phyloP scores from a whole-genome alignment of 2,888 invertebrate genomes.

The Thereva nobilitata region DNA sequence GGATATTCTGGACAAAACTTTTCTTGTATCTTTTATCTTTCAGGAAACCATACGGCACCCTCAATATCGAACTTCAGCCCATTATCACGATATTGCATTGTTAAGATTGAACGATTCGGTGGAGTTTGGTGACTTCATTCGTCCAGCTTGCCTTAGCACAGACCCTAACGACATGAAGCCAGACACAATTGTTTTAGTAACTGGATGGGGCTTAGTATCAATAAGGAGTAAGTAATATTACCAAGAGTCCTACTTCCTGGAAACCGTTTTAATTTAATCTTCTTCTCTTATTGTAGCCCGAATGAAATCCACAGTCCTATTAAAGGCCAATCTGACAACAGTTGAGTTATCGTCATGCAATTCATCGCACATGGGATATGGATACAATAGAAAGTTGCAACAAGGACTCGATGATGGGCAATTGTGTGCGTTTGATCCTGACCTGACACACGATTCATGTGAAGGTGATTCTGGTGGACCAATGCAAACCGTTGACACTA shows the following conservation, averaged over 20 bases:
- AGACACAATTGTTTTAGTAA: constrained; percentile 40
- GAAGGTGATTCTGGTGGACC: constrained; percentile 55
- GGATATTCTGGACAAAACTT: not conserved
- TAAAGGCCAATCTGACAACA: constrained; percentile 45
- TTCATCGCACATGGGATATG: constrained; percentile 36
- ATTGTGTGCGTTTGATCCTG: constrained; percentile 46
- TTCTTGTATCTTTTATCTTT: not conserved
- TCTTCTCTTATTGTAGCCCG: constrained; percentile 39
- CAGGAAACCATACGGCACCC: constrained; percentile 42
- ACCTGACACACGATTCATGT: constrained; percentile 49
- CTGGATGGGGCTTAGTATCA: constrained; percentile 46
- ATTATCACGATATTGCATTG: constrained; percentile 47
- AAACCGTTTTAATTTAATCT: not conserved
- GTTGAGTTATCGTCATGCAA: constrained; percentile 42
- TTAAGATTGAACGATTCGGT: constrained; percentile 41
- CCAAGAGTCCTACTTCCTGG: not conserved
- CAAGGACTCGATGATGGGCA: constrained; percentile 42
- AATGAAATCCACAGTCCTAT: constrained; percentile 39
- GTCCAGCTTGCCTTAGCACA: constrained; percentile 46
- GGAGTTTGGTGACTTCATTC: constrained; percentile 36
- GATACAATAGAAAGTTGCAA: constrained; percentile 24
- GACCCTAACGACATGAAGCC: constrained; percentile 39
- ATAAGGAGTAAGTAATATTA: not conserved
- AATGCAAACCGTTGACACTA: constrained; percentile 45
- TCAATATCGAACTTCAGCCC: constrained; percentile 24